Base-by-base conservation (phyloP, 2,113 vertebrate genomes). In the Castor canadensis region DNA sequence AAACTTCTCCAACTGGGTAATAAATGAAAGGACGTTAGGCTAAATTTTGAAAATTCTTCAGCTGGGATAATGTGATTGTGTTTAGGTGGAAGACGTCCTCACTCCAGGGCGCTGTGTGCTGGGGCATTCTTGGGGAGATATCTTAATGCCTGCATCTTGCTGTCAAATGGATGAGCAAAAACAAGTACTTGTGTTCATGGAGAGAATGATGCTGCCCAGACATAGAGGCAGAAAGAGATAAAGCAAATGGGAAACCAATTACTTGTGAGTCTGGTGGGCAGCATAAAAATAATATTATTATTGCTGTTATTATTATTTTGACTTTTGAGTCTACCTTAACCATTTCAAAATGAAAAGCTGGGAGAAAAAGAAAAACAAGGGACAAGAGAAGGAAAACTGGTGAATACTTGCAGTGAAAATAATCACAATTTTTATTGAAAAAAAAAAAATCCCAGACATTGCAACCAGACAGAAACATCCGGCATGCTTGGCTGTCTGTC, bases 401-500 rank as follows among this genome's bases (percentile, higher is more conserved):
- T 58, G 52, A 73, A 89, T 54, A 84, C 75, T 13, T 75, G 3
- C 15, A 77, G 66, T 79, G 73, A 93, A 95, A 95, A 80, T 43
- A 66, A 94, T 95, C 73, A 96, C 79, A 79, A 58, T 77, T 86
- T 94, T 93, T 77, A 54, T 47, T 54, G 54, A 19, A 20, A 56
- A 2, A 35, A 76, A 69, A 40, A 84, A 76, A 80, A 54, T 15
- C 19, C 75, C 71, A 95, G 93, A 84, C 84, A 75, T 40, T 28
- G 35, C 30, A 69, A 40, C 80, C 73, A 95, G 87, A 95, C 75
- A 76, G 87, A 96, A 95, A 93, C 84, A 84, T 76, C 91, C 30
- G 0, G 64, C 58, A 35, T 8, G 43, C 32, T 45, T 6, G 32
- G 71, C 75, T n/a, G n/a, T 17, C 69, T 91, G 60, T 79, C 87